A percentile compares a stretch with the other conserved stretches of the same genome.
Conservation (phyloP, 2,113 vertebrate genomes). For the Syngnathus floridae region DNA sequence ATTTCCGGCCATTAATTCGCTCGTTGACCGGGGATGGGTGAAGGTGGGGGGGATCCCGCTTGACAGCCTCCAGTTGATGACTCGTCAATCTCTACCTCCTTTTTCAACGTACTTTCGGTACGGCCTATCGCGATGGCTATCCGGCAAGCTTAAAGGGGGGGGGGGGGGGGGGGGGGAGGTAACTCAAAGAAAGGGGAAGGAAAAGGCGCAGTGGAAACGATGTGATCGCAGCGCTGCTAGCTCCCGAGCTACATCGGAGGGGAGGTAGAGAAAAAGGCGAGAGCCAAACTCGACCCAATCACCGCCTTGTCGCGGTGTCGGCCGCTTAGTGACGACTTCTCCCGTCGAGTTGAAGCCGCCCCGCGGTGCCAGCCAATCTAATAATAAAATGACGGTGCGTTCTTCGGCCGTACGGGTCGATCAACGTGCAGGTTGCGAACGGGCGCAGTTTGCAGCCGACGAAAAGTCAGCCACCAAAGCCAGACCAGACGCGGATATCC, state of each 20-base stretch:
- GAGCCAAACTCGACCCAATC: background rate
- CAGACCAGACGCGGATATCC: conserved; percentile 49
- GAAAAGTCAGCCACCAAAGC: conserved; percentile 5
- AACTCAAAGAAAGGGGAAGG: conserved; percentile 34
- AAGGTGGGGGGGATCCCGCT: conserved; percentile 4
- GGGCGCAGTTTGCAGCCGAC: conserved; percentile 14
- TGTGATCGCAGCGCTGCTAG: conserved; percentile 37
- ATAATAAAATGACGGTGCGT: conserved; percentile 26
- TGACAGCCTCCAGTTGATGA: conserved; percentile 31
- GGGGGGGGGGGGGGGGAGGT: too few relatives aligned
- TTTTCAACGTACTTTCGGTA: background rate
- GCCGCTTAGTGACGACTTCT: background rate
- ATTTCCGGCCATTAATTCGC: conserved; percentile 77
- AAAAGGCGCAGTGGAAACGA: conserved; percentile 29
- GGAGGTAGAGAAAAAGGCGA: conserved; percentile 12
- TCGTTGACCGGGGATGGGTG: conserved; percentile 49
- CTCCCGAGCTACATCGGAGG: conserved; percentile 46
- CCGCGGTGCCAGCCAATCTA: conserved; percentile 16
- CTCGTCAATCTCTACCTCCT: conserved; percentile 26
- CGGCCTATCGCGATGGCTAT: background rate
- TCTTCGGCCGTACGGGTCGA: conserved; percentile 27
- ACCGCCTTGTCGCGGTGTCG: background rate
- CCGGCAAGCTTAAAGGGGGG: background rate
- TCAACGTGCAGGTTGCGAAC: conserved; percentile 35
- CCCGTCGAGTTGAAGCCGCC: conserved; percentile 5